phyloP scores from a whole-genome alignment of 2,797 vertebrate genomes.

The Tolypeutes matacus region DNA sequence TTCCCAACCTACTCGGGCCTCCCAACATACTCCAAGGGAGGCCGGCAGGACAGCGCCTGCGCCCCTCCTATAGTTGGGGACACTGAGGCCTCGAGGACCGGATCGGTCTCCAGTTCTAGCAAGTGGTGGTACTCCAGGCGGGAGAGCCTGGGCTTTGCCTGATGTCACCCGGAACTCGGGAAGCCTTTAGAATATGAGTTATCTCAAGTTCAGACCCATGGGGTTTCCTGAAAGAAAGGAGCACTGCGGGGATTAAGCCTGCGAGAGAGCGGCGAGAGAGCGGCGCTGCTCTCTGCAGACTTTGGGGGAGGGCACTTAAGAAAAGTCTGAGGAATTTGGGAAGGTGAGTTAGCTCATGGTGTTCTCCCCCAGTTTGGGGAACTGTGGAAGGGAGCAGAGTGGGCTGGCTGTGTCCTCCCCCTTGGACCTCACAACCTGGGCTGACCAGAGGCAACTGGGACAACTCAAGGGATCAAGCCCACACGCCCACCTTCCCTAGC shows the following conservation, averaged over 20 bases:
- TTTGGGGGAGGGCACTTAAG: accelerated
- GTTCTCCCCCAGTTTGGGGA: not conserved
- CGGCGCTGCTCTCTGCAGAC: not conserved
- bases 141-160: not conserved
- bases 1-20: accelerated
- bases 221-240: not conserved
- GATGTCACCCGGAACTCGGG: not conserved
- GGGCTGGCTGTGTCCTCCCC: not conserved
- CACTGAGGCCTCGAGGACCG: not conserved
- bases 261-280: not conserved
- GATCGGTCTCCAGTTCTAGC: not conserved
- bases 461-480: not conserved
- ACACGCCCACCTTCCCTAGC: too few species aligned
- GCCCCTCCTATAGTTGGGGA: not conserved
- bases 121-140: too few species aligned
- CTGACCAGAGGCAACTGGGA: not conserved
- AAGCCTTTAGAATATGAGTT: not conserved
- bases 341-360: not conserved
- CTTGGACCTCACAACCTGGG: not conserved
- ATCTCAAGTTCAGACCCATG: not conserved
- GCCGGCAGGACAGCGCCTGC: not conserved
- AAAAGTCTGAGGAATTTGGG: not conserved
- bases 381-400: not conserved
- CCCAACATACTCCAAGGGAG: too few species aligned
- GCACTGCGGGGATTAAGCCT: not conserved